Evolutionary conservation across 2,888 invertebrate species (phyloP).

Genomic region (Cacoxenus indagator): DNA sequence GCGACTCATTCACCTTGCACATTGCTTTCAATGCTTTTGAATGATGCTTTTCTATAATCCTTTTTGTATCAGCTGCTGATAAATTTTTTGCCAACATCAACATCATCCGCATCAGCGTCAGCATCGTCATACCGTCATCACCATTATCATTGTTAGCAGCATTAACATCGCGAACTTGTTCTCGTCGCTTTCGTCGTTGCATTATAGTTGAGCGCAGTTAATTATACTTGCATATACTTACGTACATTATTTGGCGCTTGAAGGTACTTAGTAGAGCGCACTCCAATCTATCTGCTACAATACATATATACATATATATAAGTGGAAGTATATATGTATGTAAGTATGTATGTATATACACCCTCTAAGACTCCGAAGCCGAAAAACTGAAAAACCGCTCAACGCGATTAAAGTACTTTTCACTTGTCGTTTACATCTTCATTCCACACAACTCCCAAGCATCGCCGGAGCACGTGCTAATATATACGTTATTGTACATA

Average conservation of each 20-base stretch:
- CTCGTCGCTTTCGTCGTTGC: background rate
- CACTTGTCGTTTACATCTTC: too few species aligned
- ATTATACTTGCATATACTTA: background rate
- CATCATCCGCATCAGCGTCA: background rate
- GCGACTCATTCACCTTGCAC: background rate
- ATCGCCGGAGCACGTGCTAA: too few species aligned
- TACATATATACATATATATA: background rate
- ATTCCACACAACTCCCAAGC: too few species aligned
- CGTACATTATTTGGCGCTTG: background rate
- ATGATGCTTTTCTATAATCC: background rate
- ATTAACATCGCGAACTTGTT: background rate
- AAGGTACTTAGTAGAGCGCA: background rate
- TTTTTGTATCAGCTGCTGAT: background rate
- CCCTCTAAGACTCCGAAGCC: too few species aligned
- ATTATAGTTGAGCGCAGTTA: background rate
- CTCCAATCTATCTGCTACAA: background rate
- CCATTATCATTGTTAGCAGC: too few species aligned
- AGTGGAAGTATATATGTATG: too few species aligned
- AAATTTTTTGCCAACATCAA: background rate
- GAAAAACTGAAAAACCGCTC: too few species aligned
- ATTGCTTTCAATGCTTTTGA: background rate
- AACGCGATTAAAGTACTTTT: too few species aligned
- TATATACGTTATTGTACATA: too few species aligned
- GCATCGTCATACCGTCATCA: too few species aligned
- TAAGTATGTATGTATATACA: too few species aligned